phyloP scores from a whole-genome alignment of 2,888 invertebrate genomes.

The Lydus trimaculatus region DNA sequence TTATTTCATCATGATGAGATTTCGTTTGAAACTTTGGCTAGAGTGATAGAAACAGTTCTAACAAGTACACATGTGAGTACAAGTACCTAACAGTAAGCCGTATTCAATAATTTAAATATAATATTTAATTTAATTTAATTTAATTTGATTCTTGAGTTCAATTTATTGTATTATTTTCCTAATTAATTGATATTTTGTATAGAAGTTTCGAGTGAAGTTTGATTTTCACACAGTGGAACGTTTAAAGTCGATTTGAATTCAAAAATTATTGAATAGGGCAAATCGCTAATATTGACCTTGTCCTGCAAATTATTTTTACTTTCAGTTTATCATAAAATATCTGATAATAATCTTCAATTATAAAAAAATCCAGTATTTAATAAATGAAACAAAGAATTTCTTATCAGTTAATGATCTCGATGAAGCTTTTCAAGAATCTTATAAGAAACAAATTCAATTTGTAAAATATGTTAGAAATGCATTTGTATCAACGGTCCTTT shows the following conservation, averaged over 20 bases:
- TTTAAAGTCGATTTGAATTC: background rate
- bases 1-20: background rate
- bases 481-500: background rate
- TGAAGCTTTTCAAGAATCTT: background rate
- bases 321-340: background rate
- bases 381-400: background rate
- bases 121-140: too few species aligned
- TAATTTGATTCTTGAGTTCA: too few species aligned
- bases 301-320: background rate
- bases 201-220: too few species aligned
- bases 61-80: background rate
- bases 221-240: background rate
- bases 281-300: background rate
- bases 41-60: background rate
- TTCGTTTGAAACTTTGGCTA: background rate
- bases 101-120: too few species aligned
- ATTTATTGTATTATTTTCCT: too few species aligned
- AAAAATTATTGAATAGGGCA: background rate
- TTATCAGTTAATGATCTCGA: background rate
- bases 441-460: background rate
- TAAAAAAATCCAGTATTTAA: background rate
- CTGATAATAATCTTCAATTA: background rate
- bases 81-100: too few species aligned
- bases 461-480: background rate
- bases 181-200: too few species aligned